A percentile compares a stretch with the other conserved stretches of the same genome.
These are phyloP conservation scores for Chymomyza costata DNA, from an alignment of 1,140 invertebrate genomes.

Conservation along the genomic window DNA sequence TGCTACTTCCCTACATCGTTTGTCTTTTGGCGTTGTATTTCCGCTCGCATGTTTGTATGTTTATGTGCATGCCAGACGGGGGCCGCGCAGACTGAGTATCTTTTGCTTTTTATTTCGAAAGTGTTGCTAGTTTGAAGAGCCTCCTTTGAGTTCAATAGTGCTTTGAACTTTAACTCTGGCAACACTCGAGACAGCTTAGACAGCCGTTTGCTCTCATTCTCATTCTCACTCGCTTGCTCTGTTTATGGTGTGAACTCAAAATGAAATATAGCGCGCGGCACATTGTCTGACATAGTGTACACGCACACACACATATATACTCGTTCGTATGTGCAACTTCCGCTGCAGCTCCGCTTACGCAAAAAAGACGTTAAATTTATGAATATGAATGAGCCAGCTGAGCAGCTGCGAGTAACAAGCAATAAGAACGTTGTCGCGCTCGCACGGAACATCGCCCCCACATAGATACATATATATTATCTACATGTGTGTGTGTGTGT, in stretches of 20 bases:
- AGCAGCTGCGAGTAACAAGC: slow-evolving; percentile 10
- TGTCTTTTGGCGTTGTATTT: no score
- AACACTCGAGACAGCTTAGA: no score
- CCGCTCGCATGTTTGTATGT: not conserved
- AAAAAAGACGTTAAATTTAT: slow-evolving; percentile 63
- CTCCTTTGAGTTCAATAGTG: slow-evolving; percentile 61
- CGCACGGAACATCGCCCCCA: slow-evolving; percentile 18
- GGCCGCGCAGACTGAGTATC: slow-evolving; percentile 9
- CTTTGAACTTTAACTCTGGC: slow-evolving; percentile 61
- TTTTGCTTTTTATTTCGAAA: slow-evolving; percentile 69
- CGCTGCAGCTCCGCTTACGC: slow-evolving; percentile 45
- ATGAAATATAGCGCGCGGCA: slow-evolving; percentile 69
- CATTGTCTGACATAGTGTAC: slow-evolving; percentile 43
- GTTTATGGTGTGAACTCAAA: slow-evolving; percentile 54
- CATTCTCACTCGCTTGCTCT: slow-evolving; percentile 5
- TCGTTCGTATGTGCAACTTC: slow-evolving; percentile 35
- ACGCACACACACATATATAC: not conserved
- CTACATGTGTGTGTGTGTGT: no score
- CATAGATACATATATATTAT: no score
- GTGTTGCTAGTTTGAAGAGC: no score
- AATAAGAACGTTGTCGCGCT: slow-evolving; percentile 21
- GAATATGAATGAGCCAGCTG: slow-evolving; percentile 61
- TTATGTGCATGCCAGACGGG: not conserved
- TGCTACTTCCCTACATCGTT: not conserved
- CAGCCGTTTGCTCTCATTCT: slow-evolving; percentile 4